phyloP scores from a whole-genome alignment of 1,140 invertebrate genomes.

The Nylanderia fulva region DNA sequence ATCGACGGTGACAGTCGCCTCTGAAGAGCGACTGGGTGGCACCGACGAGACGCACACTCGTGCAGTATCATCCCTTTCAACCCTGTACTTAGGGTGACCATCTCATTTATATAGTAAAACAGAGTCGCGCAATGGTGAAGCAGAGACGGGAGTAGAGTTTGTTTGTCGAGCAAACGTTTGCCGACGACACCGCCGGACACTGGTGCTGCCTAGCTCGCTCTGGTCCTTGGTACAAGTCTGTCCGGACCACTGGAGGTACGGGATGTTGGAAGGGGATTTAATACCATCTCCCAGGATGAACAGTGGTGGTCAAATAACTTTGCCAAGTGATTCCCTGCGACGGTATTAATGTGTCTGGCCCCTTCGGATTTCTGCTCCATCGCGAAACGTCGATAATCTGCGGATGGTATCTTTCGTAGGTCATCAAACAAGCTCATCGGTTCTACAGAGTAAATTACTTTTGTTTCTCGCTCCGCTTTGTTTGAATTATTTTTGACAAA shows the following conservation, averaged over 20 bases:
- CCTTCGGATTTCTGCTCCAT: slow-evolving; percentile 76
- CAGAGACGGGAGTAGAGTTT: slow-evolving; percentile 82
- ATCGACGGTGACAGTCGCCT: slow-evolving; percentile 69
- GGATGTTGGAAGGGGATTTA: slow-evolving; percentile 76
- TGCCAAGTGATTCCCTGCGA: slow-evolving; percentile 82
- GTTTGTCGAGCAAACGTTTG: slow-evolving; percentile 86
- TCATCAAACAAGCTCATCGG: slow-evolving; percentile 35
- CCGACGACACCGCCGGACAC: slow-evolving; percentile 86
- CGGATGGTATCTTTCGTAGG: slow-evolving; percentile 54
- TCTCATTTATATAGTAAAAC: slow-evolving; percentile 82
- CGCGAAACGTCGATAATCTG: slow-evolving; percentile 74
- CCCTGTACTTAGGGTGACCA: slow-evolving; percentile 79
- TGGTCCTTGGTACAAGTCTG: slow-evolving; percentile 82
- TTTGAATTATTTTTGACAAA: slow-evolving; percentile 11
- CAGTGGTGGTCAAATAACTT: slow-evolving; percentile 86
- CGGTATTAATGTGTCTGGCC: slow-evolving; percentile 82
- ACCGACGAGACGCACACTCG: slow-evolving; percentile 66
- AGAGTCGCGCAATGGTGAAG: slow-evolving; percentile 76
- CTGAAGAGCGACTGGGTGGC: slow-evolving; percentile 67
- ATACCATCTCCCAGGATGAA: slow-evolving; percentile 85
- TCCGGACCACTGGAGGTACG: slow-evolving; percentile 78
- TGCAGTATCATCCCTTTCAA: slow-evolving; percentile 78
- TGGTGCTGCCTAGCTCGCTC: slow-evolving; percentile 84
- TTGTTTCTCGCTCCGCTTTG: background rate
- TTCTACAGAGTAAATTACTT: slow-evolving; percentile 42